Evolutionary conservation across 2,113 vertebrate genomes (phyloP).

Genomic region (Tyrannus savana): DNA sequence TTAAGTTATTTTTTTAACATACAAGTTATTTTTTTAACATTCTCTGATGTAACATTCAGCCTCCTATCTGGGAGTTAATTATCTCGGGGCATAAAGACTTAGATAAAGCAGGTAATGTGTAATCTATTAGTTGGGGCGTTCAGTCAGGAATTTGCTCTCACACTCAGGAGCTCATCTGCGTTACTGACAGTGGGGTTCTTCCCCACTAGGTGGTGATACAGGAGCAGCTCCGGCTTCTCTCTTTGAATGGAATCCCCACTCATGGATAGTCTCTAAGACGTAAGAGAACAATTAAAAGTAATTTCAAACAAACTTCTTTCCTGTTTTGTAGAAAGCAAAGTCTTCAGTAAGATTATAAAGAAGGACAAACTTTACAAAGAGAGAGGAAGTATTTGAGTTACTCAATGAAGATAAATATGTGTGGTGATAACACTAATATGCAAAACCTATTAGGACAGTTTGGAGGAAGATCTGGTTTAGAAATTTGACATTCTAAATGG

Average conservation of each 20-base stretch:
- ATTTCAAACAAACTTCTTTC: not conserved
- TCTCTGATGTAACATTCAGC: fast-evolving
- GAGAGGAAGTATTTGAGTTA: not conserved
- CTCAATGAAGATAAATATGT: not conserved
- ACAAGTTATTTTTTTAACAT: not conserved
- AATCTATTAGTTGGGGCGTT: fast-evolving
- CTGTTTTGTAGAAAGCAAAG: not conserved
- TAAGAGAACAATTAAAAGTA: not conserved
- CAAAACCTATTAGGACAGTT: not conserved
- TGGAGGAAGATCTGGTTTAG: not conserved
- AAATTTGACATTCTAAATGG: not conserved
- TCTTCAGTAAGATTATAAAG: not conserved
- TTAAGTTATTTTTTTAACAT: not conserved
- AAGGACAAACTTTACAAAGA: not conserved
- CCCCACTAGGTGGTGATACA: not conserved
- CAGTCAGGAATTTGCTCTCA: not conserved
- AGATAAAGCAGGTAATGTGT: not conserved
- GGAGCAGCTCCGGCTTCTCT: not conserved
- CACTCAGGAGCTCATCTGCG: fast-evolving
- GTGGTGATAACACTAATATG: too few species aligned
- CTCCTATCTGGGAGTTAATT: not conserved
- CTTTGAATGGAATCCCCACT: fast-evolving
- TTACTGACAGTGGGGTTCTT: fast-evolving
- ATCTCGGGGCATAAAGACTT: not conserved
- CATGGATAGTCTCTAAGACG: fast-evolving